Evolutionary conservation across 2,888 invertebrate genomes (phyloP), one percentile per base, ranked within the genome.

Genomic region (Troides helena): DNA sequence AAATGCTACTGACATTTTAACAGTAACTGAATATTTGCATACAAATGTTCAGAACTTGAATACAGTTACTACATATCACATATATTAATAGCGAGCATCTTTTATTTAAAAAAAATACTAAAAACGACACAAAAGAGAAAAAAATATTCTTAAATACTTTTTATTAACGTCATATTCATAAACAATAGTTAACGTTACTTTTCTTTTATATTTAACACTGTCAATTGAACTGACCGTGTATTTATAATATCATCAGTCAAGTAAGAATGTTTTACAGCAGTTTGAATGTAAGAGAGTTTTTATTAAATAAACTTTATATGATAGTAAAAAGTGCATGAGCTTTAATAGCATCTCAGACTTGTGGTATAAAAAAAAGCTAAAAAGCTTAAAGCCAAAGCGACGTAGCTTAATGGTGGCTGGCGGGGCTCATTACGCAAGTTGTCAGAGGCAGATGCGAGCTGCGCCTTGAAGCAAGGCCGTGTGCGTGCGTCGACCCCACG

Each of bases 381-480:
- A 39, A 39, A 39, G 39, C 39, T 39, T 39, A 39, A 39, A 39
- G 10, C 10, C 67, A 68, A 70, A 63, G 46, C 62, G 62, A 68
- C 66, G 17, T 57, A 58, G n/a, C 60, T 67, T 68, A 72, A 71
- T 72, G 68, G 70, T 56, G 65, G 68, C 60, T 63, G 68, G 69
- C 68, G 64, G 61, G 60, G 72, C 68, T 72, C 74, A 76, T 77
- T 77, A 77, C 77, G 78, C 78, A 77, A 75, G 77, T 71, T 64
- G 73, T 72, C 71, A 57, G 72, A 56, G 73, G 77, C 75, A 74
- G 76, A 77, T 75, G 77, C 74, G 73, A 72, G 74, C 77, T 73
- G 59, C 74, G 77, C 73, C 72, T 62, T 68, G 74, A 73, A 69
- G 77, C 79, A 80, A 80, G 79, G 80, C 79, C 75, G 74, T 67